phyloP scores from a whole-genome alignment of 1,140 invertebrate genomes.

The Subanguina moxae region DNA sequence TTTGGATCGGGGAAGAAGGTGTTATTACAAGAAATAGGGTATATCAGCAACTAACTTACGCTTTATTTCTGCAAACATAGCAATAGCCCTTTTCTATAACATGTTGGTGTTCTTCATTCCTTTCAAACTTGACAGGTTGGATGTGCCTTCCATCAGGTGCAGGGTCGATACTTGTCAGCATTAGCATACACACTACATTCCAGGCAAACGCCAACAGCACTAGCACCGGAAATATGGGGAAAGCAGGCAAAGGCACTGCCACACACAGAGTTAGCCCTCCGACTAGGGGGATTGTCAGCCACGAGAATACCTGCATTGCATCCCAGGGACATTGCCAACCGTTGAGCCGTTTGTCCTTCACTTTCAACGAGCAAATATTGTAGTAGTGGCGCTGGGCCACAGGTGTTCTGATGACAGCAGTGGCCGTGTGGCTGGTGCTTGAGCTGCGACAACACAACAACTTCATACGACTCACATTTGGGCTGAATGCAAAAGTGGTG shows the following conservation, averaged over 20 bases:
- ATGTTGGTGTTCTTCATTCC: slow-evolving; percentile 26
- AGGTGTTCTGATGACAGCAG: background rate
- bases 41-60: slow-evolving; percentile 17
- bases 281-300: background rate
- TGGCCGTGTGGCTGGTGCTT: background rate
- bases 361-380: too few relatives aligned
- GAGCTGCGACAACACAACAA: background rate
- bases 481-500: background rate
- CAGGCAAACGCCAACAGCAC: slow-evolving; percentile 21
- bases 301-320: slow-evolving; percentile 16
- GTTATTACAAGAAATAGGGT: slow-evolving; percentile 66
- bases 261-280: background rate
- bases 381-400: background rate
- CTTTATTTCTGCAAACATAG: slow-evolving; percentile 23
- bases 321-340: slow-evolving; percentile 18
- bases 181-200: slow-evolving; percentile 12
- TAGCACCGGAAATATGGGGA: slow-evolving; percentile 27
- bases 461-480: background rate
- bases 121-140: slow-evolving; percentile 16
- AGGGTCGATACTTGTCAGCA: slow-evolving; percentile 28
- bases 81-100: slow-evolving; percentile 29
- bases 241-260: slow-evolving; percentile 9
- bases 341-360: background rate
- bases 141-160: slow-evolving; percentile 12
- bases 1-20: too few relatives aligned